Evolutionary conservation across 2,113 vertebrate species (phyloP).

Genomic region (Oriolus oriolus): DNA sequence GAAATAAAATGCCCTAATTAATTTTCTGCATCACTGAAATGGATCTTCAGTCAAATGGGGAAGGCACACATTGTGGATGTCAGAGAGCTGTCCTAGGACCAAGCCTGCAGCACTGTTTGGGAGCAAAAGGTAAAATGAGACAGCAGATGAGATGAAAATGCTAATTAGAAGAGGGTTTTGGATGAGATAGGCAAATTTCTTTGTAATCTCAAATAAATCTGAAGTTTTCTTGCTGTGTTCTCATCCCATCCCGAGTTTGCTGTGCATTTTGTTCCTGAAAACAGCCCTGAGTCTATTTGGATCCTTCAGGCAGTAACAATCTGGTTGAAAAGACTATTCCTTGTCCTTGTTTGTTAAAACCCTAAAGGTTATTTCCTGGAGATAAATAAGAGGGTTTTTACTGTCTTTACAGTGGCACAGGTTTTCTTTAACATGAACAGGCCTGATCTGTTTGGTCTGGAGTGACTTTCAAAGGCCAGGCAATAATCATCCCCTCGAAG

Average conservation of each 20-base stretch:
- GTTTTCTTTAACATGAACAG: background rate
- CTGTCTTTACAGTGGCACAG: background rate
- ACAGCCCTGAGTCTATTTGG: background rate
- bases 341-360: background rate
- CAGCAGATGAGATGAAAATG: background rate
- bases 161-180: background rate
- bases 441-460: background rate
- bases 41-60: background rate
- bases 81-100: background rate
- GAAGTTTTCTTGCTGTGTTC: background rate
- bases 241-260: background rate
- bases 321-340: background rate
- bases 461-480: background rate
- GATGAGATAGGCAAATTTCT: background rate
- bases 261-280: background rate
- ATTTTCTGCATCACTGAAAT: constrained; percentile 53
- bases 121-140: constrained; percentile 33
- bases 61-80: background rate
- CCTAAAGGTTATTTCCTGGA: background rate
- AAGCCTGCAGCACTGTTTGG: background rate
- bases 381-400: background rate
- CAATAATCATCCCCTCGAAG: background rate
- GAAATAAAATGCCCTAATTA: constrained; percentile 49
- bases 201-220: background rate
- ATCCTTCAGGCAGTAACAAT: background rate